Evolutionary conservation across 2,113 vertebrate species (phyloP).

Genomic region (Sinocyclocheilus anshuiensis): DNA sequence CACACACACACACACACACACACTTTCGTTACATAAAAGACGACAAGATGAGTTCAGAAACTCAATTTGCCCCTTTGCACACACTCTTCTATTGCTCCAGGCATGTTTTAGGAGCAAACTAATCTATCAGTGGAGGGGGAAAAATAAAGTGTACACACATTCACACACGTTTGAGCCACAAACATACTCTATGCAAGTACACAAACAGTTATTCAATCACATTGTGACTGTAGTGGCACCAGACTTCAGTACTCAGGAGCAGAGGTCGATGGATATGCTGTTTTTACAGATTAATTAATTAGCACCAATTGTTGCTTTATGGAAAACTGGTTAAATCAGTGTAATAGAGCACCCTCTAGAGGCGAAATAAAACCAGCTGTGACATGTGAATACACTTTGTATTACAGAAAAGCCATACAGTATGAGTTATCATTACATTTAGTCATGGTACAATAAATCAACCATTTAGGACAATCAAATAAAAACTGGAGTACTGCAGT

Average conservation of each 20-base stretch:
- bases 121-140: conserved; percentile 3
- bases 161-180: conserved; percentile 27
- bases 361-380: background rate
- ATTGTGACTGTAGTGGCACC: background rate
- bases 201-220: background rate
- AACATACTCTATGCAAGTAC: conserved; percentile 27
- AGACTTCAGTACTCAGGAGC: background rate
- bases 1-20: too few species aligned
- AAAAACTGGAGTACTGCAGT: background rate
- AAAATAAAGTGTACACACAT: background rate
- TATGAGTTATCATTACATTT: background rate
- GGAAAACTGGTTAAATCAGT: too few species aligned
- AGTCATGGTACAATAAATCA: background rate
- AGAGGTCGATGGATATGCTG: background rate
- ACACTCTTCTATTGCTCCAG: background rate
- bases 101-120: background rate
- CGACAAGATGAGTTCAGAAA: background rate
- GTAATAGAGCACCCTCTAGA: background rate
- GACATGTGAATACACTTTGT: background rate
- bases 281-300: background rate
- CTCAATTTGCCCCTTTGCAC: background rate
- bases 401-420: background rate
- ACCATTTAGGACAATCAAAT: background rate
- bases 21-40: background rate
- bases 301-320: too few species aligned